Percentiles rank a stretch among this genome's conserved stretches.
Conservation (phyloP, 1,140 invertebrate genomes). For the Rhynchophorus ferrugineus region DNA sequence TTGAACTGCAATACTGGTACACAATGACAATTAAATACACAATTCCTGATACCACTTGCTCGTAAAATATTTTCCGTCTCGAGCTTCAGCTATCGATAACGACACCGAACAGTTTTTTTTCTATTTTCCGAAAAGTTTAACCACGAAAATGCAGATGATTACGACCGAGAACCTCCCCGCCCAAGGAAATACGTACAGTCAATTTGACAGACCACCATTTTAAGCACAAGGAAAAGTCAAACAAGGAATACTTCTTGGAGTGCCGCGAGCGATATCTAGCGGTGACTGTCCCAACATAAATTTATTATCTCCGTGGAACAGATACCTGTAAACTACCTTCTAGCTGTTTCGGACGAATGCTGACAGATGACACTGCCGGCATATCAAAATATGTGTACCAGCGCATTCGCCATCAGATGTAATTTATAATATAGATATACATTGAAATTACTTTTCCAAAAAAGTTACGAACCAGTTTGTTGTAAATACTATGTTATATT, state of each 20-base stretch:
- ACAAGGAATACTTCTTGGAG: neutral
- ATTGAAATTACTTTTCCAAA: no score
- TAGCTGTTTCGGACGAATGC: no score
- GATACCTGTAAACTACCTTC: no score
- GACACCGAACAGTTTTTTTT: neutral
- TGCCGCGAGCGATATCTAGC: neutral
- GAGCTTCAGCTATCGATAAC: no score
- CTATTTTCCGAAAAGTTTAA: neutral
- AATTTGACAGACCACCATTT: constrained; percentile 40
- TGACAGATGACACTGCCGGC: no score
- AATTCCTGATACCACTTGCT: neutral
- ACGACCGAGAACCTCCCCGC: constrained; percentile 31
- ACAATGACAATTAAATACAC: constrained; percentile 6
- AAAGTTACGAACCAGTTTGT: no score
- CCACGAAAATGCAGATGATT: constrained; percentile 21
- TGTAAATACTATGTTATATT: no score
- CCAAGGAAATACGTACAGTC: constrained; percentile 27
- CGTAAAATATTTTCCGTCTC: no score
- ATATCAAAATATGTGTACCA: no score
- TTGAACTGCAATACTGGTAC: constrained; percentile 13
- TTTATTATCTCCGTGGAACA: neutral
- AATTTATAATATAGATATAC: no score
- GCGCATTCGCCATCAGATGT: no score
- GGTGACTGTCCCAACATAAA: neutral
- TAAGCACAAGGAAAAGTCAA: constrained; percentile 19